Base-by-base conservation (phyloP, 1,140 invertebrate genomes). In the Drosophila nebulosa region DNA sequence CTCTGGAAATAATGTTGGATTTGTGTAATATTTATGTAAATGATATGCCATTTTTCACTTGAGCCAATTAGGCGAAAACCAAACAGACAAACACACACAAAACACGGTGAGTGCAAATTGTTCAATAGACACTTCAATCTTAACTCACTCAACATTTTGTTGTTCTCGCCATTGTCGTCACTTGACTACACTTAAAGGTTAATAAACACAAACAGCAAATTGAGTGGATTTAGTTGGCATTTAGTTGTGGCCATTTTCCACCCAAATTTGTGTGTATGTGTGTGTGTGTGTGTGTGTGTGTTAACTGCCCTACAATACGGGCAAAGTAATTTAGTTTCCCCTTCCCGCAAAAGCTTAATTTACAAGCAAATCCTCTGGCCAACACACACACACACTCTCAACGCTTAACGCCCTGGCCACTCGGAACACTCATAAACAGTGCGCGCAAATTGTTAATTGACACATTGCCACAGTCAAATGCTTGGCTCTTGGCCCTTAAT, bases 401-500 rank as follows among this genome's bases (percentile, higher is more conserved):
- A n/a, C n/a, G n/a, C n/a, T n/a, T n/a, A n/a, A n/a, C n/a, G 2
- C 36, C 14, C n/a, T 16, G 12, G 4, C 36, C 0, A 21, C 39
- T 46, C 39, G 16, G 16, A 46, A 21, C 16, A 58, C 32, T 39
- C 56, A 58, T 58, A 58, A 58, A 58, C 56, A 58, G 56, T 58
- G 56, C 56, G 56, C 56, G 56, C 56, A 58, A 58, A 58, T 36
- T 58, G 35, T 58, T 58, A 58, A 58, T 58, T 58, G 56, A 58
- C 56, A 58, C 56, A 58, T 58, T 39, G 56, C 14, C 35, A 39
- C 56, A 58, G 56, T 39, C 56, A 39, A 39, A 32, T 21, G 56
- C 9, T 32, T 58, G 27, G 39, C 39, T 46, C 16, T 18, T 46
- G 16, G 16, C 39, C 39, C 21, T 55, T 55, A 55, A 55, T 55